Base-by-base conservation (phyloP, 2,888 invertebrate genomes). In the Pomacea canaliculata region DNA sequence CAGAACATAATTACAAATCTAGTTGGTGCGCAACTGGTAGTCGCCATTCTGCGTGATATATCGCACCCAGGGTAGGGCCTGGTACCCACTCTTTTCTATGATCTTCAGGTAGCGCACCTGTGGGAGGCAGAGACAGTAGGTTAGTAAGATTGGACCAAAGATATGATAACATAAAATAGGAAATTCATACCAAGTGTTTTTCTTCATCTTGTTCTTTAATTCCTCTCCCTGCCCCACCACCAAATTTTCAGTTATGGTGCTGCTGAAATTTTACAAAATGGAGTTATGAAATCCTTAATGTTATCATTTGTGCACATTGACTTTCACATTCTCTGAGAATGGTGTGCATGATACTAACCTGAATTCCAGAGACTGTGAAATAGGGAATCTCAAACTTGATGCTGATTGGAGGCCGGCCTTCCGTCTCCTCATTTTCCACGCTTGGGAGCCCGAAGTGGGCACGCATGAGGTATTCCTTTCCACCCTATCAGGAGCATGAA, bases 31-130 rank as follows among this genome's bases (percentile, higher is more conserved):
- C 83, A 99, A 92, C 90, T 99, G 98, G 91, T 99, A 99, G 91
- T 99, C 99, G 73, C 99, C 99, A 91, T 99, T 99, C 91, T 99
- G 98, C 65, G 99, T 99, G 82, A 99, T 99, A 91, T 99, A 99
- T n/a, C 99, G 93, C 9, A 99, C 99, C 99, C 99, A 99, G 0
- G 99, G 99, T 81, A 99, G 91, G 0, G 99, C 99, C 92, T 99
- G 99, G 91, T 99, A 99, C 0, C 99, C 99, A 91, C 97, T 98
- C 92, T 99, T 99, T 90, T 99, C 99, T 87, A 99, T 99, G 86
- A 99, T 99, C 92, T 98, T 98, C 89, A 98, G 92, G 90, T 98
- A 98, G 76, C 98, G 94, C 9, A 96, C 95, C 93, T 93, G 85
- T 4, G 89, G 87, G 66, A 80, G 23, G 51, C 4, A 37, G 51